phyloP scores from a whole-genome alignment of 1,140 invertebrate genomes.

The Papilio dardanus region DNA sequence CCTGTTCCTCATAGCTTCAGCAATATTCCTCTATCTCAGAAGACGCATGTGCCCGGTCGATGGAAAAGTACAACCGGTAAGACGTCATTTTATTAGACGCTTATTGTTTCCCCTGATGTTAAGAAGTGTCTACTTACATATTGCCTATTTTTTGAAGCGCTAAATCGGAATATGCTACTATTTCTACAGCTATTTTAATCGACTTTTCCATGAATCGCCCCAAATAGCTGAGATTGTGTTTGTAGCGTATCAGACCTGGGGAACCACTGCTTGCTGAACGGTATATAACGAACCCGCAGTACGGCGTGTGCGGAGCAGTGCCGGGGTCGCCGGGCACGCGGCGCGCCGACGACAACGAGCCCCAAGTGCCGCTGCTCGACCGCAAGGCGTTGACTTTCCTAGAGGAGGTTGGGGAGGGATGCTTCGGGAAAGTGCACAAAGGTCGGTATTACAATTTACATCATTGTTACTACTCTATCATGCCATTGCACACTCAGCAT shows the following conservation, averaged over 20 bases:
- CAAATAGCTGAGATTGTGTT: constrained; percentile 58
- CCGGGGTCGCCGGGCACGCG: constrained; percentile 42
- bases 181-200: constrained; percentile 3
- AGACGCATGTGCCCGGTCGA: constrained; percentile 63
- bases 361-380: constrained; percentile 84
- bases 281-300: constrained; percentile 90
- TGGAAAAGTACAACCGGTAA: constrained; percentile 75
- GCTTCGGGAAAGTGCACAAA: constrained; percentile 96
- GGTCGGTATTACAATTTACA: constrained; percentile 78
- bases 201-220: background rate
- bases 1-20: constrained; percentile 52
- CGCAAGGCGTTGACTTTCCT: constrained; percentile 86
- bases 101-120: too few relatives aligned
- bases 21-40: constrained; percentile 62
- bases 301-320: constrained; percentile 81
- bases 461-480: background rate
- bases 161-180: background rate
- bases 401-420: constrained; percentile 94
- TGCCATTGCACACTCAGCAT: background rate
- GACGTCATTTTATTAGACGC: constrained; percentile 1
- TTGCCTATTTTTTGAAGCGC: background rate
- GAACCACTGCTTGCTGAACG: constrained; percentile 87
- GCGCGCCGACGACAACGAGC: constrained; percentile 67
- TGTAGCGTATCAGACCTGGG: constrained; percentile 77
- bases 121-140: too few relatives aligned